Base-by-base conservation (phyloP, 2,797 vertebrate genomes). In the Acipenser transmontanus region DNA sequence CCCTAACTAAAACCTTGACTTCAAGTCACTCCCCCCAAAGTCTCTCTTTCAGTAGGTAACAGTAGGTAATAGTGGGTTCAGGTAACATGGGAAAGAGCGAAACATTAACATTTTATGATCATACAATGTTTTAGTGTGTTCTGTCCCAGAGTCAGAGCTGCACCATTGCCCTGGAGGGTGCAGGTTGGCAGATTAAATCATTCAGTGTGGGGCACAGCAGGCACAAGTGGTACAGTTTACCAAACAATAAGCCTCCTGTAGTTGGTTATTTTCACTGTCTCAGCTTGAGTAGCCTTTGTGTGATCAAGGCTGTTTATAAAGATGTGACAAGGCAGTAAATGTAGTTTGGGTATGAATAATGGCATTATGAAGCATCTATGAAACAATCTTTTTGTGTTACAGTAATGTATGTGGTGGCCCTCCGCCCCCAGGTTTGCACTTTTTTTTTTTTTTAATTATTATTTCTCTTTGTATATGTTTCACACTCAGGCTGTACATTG, bases 161-260 rank as follows among this genome's bases (percentile, higher is more conserved):
- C 34, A 3, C 4, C 34, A 34, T 34, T 34, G 34, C 34, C 34
- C 1, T 34, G 34, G 51, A 60, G 60, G 10, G 60, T 51, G 1
- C 7, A 51, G 49, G 60, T 51, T 62, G 11, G 17, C 48, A 8
- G 49, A 52, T 62, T 12, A 62, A 66, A 52, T 67, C 59, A 61
- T 51, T 52, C 60, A n/a, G 12, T 48, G 20, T 54, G 66, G 11
- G 50, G 61, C 56, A 52, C 50, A 47, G 66, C 20, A 47, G 12
- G 6, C 50, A 47, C 52, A 7, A 20, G 13, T 67, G 50, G 17
- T 9, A 52, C 50, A 7, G 12, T 34, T 47, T 7, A 47, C 47
- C 52, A 50, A 66, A 67, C 66, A 67, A 67, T 62, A 50, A 50
- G 49, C 47, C 20, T 52, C 66, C 66, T 67, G 60, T 67, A 34